Base-by-base conservation (phyloP, 2,888 invertebrate species). In the Drosophila formosana region DNA sequence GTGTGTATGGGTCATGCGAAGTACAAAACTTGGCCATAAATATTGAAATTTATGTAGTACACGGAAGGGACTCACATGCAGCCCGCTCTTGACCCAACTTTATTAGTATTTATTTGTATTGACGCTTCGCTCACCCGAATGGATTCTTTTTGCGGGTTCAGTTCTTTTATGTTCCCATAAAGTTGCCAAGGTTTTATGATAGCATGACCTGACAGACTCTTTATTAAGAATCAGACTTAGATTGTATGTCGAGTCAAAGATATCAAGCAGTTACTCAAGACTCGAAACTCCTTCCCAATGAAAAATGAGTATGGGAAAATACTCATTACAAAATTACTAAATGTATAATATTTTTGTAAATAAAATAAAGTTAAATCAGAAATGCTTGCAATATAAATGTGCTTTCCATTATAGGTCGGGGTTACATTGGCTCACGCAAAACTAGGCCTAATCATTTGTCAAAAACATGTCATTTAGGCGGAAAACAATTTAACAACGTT, bases 401-500 rank as follows among this genome's bases (percentile, higher is more conserved):
- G 8, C 32, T 58, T 65, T 34, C 45, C 8, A 2, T 30, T 49
- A 58, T 64, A 49, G 75, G 74, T 78, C 63, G 78, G 68, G 73
- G 75, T 74, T 74, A 63, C 32, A 13, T 23, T 37, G 60, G 47
- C 61, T 56, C 52, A 65, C 65, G 39, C 61, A 73, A 50, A 68
- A 61, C 52, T 57, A 13, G 58, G 69, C 43, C 73, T 72, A 78
- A 82, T 86, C 89, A 86, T 86, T 86, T 86, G 85, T 86, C 85
- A 85, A 88, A 78, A 80, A 80, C 81, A 82, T 88, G 89, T 86
- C 83, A 86, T 76, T 86, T 74, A 51, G 69, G 65, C 78, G 88
- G 88, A 85, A 85, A 89, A 87, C 85, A 88, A 88, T 86, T 86
- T 85, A 88, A 85, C 88, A 82, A 82, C 88, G 86, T 84, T 82